Percentiles rank a stretch among this genome's conserved stretches.
phyloP scores from a whole-genome alignment of 2,888 invertebrate genomes.

The Exocentrus adspersus region DNA sequence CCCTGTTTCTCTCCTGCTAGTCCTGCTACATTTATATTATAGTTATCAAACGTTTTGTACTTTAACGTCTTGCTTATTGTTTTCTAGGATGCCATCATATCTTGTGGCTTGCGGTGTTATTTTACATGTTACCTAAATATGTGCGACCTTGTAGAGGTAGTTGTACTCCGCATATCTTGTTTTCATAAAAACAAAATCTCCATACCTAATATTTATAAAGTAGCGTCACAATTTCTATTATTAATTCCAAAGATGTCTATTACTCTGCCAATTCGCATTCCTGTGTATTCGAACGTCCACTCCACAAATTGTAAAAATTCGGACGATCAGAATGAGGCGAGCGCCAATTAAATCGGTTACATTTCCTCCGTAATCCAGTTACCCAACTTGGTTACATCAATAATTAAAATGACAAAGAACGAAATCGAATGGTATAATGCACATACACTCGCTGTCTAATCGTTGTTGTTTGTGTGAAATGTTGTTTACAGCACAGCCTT shows the following conservation, averaged over 20 bases:
- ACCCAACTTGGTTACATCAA: slow-evolving; percentile 20
- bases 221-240: neutral
- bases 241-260: no score
- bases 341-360: neutral
- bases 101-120: no score
- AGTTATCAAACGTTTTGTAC: no score
- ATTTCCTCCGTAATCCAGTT: slow-evolving; percentile 3
- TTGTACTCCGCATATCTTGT: neutral
- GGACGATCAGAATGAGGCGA: neutral
- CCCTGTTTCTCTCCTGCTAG: no score
- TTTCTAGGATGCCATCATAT: no score
- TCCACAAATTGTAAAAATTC: neutral
- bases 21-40: no score
- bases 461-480: slow-evolving; percentile 33
- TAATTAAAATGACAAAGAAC: slow-evolving; percentile 16
- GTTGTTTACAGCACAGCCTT: slow-evolving; percentile 58
- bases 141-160: neutral
- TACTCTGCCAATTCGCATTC: no score
- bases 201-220: neutral
- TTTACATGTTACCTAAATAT: neutral
- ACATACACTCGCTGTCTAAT: slow-evolving; percentile 7
- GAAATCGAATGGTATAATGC: slow-evolving; percentile 20
- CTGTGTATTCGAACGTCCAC: neutral
- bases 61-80: neutral
- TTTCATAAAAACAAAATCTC: neutral